Evolutionary conservation across 2,113 vertebrate genomes (phyloP), one percentile per base, ranked within the genome.

Genomic region (Nothocercus julius): DNA sequence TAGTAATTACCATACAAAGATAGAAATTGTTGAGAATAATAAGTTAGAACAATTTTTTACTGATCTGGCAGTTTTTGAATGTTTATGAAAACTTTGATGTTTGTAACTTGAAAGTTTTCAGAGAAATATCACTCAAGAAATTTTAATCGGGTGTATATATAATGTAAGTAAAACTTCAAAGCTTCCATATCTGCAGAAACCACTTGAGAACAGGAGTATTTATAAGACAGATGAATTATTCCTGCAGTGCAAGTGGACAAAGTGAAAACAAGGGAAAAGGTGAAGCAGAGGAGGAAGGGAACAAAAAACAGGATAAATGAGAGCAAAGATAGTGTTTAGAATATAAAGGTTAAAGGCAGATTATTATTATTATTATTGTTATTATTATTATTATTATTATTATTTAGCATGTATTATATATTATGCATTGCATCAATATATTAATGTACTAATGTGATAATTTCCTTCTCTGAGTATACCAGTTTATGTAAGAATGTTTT

Each of bases 91-190:
- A 91, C 56, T 63, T 87, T 56, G 7, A 58, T 89, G 45, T 59
- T 89, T 77, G 63, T 45, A 77, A 21, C 54, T 49, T 95, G 30
- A 49, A 95, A 74, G 49, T 82, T 74, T 93, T 93, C 51, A 70
- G 70, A 63, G 16, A 2, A 1, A 25, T 62, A 36, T 20, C 2
- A 69, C 74, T 87, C 67, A 82, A 91, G 53, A 94, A 91, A 91
- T 89, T 82, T 53, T 82, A 79, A 74, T 80, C 5, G 0, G 13
- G 1, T 69, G 14, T 51, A 85, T 89, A 59, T 82, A 91, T 83
- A 91, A 90, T 96, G 86, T 91, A 63, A 80, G 40, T 47, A 40
- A 88, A 84, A 73, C 82, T 93, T 96, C 75, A 91, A 94, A 95
- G 59, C 45, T 73, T 79, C 76, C 47, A 14, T 67, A 72, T 76